Percentiles rank a stretch among this genome's conserved stretches.
Evolutionary conservation across 1,140 invertebrate species (phyloP).

Genomic region (Muscidifurax raptorellus): DNA sequence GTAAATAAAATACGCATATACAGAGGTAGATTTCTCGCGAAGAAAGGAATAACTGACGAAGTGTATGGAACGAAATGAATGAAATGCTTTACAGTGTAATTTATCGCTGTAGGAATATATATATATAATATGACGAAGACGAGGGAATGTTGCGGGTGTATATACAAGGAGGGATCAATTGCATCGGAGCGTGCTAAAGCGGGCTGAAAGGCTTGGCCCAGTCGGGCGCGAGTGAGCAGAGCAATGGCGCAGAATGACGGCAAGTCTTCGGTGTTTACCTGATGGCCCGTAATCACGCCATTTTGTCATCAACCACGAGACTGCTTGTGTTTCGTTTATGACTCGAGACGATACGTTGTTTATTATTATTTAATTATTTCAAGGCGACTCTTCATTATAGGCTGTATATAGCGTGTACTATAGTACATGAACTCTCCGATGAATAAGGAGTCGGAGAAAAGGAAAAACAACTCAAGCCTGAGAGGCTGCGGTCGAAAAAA

Average conservation of each 20-base stretch:
- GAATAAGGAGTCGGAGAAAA: not conserved
- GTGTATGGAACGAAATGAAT: not conserved
- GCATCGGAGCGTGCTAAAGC: conserved; percentile 23
- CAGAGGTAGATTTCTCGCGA: not conserved
- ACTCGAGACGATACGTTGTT: no score
- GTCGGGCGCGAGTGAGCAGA: conserved; percentile 33
- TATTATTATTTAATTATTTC: no score
- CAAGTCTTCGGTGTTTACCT: conserved; percentile 73
- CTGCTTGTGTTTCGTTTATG: no score
- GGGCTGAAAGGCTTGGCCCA: conserved; percentile 26
- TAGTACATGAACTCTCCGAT: no score
- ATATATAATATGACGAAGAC: not conserved
- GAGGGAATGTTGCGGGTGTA: conserved; percentile 20
- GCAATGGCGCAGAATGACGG: conserved; percentile 69
- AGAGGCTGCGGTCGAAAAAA: not conserved
- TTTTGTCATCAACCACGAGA: conserved; percentile 69
- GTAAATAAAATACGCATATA: conserved; percentile 26
- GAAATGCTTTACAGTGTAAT: not conserved
- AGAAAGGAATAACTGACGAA: not conserved
- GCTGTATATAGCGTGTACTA: no score
- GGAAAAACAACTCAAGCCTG: not conserved
- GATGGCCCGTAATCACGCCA: conserved; percentile 74
- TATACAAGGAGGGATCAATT: not conserved
- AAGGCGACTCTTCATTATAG: no score
- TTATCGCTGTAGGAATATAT: not conserved